A percentile compares a stretch with the other conserved stretches of the same genome.
Evolutionary conservation across 2,797 vertebrate species (phyloP).

Genomic region (Halcyon leucocephala): DNA sequence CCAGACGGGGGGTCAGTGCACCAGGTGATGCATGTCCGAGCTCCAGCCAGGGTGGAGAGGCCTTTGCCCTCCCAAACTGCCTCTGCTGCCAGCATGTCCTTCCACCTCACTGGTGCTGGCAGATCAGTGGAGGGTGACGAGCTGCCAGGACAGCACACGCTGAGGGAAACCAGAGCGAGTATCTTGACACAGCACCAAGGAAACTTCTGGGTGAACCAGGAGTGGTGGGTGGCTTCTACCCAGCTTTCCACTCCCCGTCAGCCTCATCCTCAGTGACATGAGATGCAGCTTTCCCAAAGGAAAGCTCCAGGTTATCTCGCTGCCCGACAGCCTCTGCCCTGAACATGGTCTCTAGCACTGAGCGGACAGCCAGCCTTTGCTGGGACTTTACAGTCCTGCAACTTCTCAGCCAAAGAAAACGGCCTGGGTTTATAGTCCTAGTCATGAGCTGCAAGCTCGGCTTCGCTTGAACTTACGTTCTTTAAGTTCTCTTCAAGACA

Average conservation of each 20-base stretch:
- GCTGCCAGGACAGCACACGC: accelerated
- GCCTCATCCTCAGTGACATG: not conserved
- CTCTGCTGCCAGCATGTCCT: not conserved
- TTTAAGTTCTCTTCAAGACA: not conserved
- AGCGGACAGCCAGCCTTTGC: not conserved
- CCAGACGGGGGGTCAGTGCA: not conserved
- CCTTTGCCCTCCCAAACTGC: not conserved
- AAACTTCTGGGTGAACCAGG: not conserved
- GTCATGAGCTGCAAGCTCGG: not conserved
- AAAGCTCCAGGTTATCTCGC: not conserved
- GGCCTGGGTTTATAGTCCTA: not conserved
- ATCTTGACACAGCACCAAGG: not conserved
- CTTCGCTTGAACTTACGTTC: not conserved
- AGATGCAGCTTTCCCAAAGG: not conserved
- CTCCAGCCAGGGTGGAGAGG: not conserved
- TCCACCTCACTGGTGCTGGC: not conserved
- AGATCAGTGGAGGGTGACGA: not conserved
- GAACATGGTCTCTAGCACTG: not conserved
- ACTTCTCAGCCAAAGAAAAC: not conserved
- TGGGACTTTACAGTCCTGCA: not conserved
- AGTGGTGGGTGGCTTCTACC: not conserved
- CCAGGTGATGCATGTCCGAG: not conserved
- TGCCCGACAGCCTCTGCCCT: not conserved
- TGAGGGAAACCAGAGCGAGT: not conserved
- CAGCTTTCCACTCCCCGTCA: not conserved